Evolutionary conservation across 1,140 invertebrate species (phyloP).

Genomic region (Calephelis virginiensis): DNA sequence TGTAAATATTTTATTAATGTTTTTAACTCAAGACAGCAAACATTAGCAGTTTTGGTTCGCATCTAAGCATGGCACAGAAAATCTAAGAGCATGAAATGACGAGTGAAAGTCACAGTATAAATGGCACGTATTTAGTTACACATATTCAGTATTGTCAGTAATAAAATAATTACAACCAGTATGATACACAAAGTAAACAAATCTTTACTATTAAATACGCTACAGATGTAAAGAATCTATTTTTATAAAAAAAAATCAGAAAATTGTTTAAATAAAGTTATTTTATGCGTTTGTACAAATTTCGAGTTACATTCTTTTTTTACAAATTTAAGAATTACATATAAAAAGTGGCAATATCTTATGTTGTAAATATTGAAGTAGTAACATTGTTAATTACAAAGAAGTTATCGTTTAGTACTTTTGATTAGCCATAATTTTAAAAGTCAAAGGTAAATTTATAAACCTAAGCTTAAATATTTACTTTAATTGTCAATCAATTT

Average conservation of each 20-base stretch:
- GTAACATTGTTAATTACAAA: too few species aligned
- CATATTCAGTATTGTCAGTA: background rate
- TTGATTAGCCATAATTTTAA: too few species aligned
- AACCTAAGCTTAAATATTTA: too few species aligned
- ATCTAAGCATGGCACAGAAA: slow-evolving; percentile 2
- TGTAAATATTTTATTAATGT: slow-evolving; percentile 12
- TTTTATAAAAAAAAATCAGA: background rate
- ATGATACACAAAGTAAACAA: background rate
- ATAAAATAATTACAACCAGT: slow-evolving; percentile 18
- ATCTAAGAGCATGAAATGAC: slow-evolving; percentile 2
- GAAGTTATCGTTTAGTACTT: too few species aligned
- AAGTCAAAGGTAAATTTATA: too few species aligned
- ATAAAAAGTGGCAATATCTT: too few species aligned
- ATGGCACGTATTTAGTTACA: background rate
- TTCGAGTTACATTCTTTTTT: too few species aligned
- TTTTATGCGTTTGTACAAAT: too few species aligned
- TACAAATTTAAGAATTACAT: too few species aligned
- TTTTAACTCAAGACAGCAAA: background rate
- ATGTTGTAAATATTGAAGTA: too few species aligned
- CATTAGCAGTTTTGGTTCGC: background rate
- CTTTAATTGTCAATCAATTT: too few species aligned
- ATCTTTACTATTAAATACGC: background rate
- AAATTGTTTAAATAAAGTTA: background rate
- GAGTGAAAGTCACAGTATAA: background rate
- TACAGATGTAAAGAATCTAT: slow-evolving; percentile 10